A percentile compares a stretch with the other conserved stretches of the same genome.
phyloP scores from a whole-genome alignment of 1,140 invertebrate species.

The Lycorma delicatula region DNA sequence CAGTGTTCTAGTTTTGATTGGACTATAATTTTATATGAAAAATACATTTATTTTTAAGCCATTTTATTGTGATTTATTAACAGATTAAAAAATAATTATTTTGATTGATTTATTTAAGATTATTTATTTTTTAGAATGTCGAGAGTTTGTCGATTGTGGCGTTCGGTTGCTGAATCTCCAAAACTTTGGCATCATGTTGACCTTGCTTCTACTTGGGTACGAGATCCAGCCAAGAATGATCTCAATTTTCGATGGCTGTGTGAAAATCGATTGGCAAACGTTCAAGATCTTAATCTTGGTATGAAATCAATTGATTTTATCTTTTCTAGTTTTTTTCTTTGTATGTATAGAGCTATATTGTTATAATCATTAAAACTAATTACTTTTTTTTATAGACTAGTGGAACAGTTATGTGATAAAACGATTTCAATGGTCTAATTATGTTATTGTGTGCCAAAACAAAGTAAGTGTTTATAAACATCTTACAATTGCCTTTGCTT shows the following conservation, averaged over 20 bases:
- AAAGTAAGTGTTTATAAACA: too few relatives aligned
- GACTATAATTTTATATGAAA: too few relatives aligned
- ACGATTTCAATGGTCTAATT: too few relatives aligned
- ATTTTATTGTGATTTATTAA: too few relatives aligned
- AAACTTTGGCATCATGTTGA: constrained; percentile 68
- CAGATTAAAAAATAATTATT: too few relatives aligned
- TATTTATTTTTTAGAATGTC: constrained; percentile 47
- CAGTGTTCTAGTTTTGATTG: too few relatives aligned
- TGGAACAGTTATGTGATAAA: too few relatives aligned
- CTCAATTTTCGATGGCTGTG: constrained; percentile 65
- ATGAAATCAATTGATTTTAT: constrained; percentile 32
- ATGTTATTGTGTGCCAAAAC: too few relatives aligned
- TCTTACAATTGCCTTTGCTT: too few relatives aligned
- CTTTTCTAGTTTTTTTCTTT: constrained; percentile 6
- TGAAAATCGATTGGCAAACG: constrained; percentile 58
- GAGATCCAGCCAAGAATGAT: constrained; percentile 57
- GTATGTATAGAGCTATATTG: background rate
- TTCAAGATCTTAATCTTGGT: constrained; percentile 67
- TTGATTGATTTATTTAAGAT: too few relatives aligned
- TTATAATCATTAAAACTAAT: background rate
- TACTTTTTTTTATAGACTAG: background rate
- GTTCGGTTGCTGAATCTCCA: constrained; percentile 53
- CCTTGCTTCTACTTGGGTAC: constrained; percentile 56
- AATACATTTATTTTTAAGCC: too few relatives aligned
- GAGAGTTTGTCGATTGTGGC: constrained; percentile 66